Conservation (phyloP, 23 tunicate genomes). For the Trididemnum miniatum region DNA sequence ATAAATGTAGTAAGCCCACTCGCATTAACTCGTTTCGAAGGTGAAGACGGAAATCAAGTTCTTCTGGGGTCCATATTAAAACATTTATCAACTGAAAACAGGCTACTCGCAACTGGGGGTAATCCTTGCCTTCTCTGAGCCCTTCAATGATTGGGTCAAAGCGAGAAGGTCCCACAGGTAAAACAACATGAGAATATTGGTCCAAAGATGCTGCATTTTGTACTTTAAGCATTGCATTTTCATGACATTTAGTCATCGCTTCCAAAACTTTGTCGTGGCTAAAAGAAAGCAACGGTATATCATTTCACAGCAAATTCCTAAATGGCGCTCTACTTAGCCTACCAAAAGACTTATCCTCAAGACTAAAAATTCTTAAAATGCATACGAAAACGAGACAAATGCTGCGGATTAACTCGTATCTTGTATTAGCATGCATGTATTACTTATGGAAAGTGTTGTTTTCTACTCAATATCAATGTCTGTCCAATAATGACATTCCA, state of each 20-base stretch:
- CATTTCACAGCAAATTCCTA: too few relatives aligned
- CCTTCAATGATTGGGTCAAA: slow-evolving; percentile 86
- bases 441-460: too few relatives aligned
- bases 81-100: slow-evolving; percentile 88
- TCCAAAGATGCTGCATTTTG: slow-evolving; percentile 24
- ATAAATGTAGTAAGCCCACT: slow-evolving; percentile 70
- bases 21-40: slow-evolving; percentile 83
- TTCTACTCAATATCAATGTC: too few relatives aligned
- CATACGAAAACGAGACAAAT: too few relatives aligned
- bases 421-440: too few relatives aligned
- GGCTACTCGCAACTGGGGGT: slow-evolving; percentile 70
- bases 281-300: too few relatives aligned
- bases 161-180: slow-evolving; percentile 73
- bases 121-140: slow-evolving; percentile 51
- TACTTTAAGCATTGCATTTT: slow-evolving; percentile 49
- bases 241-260: slow-evolving; percentile 79
- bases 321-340: too few relatives aligned
- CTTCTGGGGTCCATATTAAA: slow-evolving; percentile 80
- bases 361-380: too few relatives aligned
- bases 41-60: slow-evolving; percentile 84
- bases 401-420: too few relatives aligned
- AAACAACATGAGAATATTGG: slow-evolving; percentile 45
- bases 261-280: slow-evolving; percentile 92
- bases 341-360: too few relatives aligned
- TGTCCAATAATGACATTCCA: too few relatives aligned